phyloP scores from a whole-genome alignment of 1,140 invertebrate species.

The Sycobia sp. region DNA sequence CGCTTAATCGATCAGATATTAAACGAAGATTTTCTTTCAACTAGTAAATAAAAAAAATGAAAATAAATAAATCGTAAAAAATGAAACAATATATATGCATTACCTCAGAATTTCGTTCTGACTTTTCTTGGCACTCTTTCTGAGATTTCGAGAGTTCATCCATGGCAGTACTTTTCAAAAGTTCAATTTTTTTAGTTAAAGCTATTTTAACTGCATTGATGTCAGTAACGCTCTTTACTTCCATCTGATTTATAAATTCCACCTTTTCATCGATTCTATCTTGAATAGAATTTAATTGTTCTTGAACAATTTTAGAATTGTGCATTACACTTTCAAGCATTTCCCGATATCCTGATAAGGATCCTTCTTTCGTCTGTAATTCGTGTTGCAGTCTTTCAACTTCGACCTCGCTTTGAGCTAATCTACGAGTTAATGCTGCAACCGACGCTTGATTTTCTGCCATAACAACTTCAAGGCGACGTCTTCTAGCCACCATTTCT shows the following conservation, averaged over 20 bases:
- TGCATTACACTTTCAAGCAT: conserved; percentile 46
- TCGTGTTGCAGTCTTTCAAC: conserved; percentile 52
- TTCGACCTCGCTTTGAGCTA: conserved; percentile 52
- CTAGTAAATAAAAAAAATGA: conserved; percentile 39
- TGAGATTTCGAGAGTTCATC: conserved; percentile 45
- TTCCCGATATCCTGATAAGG: conserved; percentile 47
- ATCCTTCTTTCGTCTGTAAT: conserved; percentile 44
- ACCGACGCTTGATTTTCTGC: conserved; percentile 56
- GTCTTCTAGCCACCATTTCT: conserved; percentile 53
- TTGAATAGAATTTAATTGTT: conserved; percentile 46
- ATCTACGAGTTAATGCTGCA: conserved; percentile 46
- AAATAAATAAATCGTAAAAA: conserved; percentile 13
- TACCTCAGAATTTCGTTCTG: conserved; percentile 47
- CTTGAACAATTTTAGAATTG: conserved; percentile 49
- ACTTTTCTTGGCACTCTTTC: conserved; percentile 41
- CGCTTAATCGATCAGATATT: conserved; percentile 45
- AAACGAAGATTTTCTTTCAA: conserved; percentile 46
- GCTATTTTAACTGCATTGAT: conserved; percentile 45
- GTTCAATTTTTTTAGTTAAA: conserved; percentile 49
- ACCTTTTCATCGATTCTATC: conserved; percentile 46
- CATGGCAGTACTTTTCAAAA: conserved; percentile 41
- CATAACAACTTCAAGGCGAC: conserved; percentile 54
- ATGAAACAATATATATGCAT: background rate
- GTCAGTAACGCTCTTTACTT: conserved; percentile 44
- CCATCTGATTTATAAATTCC: conserved; percentile 47